Percentiles rank a stretch among this genome's conserved stretches.
These are phyloP conservation scores for Halcyon smyrnensis DNA, from an alignment of 2,797 vertebrate species.

Conservation along the genomic window DNA sequence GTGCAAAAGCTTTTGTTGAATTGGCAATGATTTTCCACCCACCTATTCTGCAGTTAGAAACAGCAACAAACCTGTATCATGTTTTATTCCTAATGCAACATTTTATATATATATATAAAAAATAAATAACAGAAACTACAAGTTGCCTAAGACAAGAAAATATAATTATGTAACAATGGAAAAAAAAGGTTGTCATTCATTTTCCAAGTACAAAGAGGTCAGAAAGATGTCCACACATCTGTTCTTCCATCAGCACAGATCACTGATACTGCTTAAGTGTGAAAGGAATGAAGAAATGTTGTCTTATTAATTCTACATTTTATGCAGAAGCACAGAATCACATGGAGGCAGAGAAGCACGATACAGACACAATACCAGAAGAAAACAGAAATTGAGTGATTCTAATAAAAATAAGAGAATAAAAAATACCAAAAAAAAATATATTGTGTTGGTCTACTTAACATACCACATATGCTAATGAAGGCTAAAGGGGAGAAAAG, in stretches of 20 bases:
- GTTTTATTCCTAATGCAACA: not conserved
- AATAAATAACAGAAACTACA: not conserved
- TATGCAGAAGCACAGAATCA: not conserved
- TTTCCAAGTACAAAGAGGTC: not conserved
- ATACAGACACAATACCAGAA: not conserved
- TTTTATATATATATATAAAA: not conserved
- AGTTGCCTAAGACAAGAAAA: not conserved
- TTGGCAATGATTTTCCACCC: not conserved
- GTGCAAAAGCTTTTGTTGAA: not conserved
- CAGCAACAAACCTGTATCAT: not conserved
- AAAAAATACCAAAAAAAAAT: not conserved
- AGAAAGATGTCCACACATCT: not conserved
- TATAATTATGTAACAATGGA: not conserved
- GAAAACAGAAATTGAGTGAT: fast-evolving
- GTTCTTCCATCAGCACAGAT: not conserved
- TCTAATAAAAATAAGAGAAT: not conserved
- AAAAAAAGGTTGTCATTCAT: not conserved
- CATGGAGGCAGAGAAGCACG: fast-evolving
- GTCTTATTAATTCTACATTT: not conserved
- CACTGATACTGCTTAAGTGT: not conserved
- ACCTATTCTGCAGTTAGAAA: not conserved
- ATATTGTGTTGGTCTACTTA: not conserved
- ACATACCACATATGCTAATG: fast-evolving
- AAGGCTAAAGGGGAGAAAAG: not conserved
- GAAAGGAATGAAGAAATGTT: not conserved